These are phyloP conservation scores for Myiotriccus ornatus DNA, from an alignment of 2,797 vertebrate genomes.

Conservation along the genomic window DNA sequence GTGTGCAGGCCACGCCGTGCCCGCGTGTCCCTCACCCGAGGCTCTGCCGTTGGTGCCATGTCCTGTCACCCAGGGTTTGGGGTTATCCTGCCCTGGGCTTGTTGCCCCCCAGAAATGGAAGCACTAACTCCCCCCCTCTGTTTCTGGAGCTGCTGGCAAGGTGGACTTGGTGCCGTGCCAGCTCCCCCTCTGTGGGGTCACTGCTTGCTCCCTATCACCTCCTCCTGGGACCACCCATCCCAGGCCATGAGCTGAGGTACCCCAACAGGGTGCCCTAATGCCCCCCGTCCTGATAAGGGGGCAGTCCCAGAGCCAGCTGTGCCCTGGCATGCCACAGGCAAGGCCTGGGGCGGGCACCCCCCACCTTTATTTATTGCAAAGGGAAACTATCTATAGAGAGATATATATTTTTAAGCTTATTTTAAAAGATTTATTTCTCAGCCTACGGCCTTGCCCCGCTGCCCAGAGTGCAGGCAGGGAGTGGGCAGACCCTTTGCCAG, in stretches of 20 bases:
- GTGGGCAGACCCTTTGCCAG: neutral
- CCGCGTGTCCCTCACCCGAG: rapidly evolving
- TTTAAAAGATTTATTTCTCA: constrained; percentile 69
- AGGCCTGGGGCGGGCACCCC: neutral
- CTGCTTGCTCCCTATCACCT: constrained; percentile 37
- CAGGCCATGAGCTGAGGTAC: neutral
- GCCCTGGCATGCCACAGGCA: neutral
- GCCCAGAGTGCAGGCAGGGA: constrained; percentile 14
- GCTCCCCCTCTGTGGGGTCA: neutral
- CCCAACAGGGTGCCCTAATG: neutral
- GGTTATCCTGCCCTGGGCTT: neutral
- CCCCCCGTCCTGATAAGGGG: neutral
- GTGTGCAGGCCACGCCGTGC: neutral
- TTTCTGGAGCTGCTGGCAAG: constrained; percentile 57
- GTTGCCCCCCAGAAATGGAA: constrained; percentile 55
- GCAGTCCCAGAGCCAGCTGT: neutral
- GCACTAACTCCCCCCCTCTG: constrained; percentile 52
- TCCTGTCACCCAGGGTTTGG: neutral
- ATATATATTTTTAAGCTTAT: constrained; percentile 72
- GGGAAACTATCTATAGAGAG: constrained; percentile 70
- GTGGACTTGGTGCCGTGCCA: neutral
- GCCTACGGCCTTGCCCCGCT: neutral
- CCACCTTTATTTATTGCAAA: constrained; percentile 67
- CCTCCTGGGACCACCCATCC: constrained; percentile 15
- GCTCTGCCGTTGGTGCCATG: neutral